Base-by-base conservation (phyloP, 2,797 vertebrate species). In the Stomatorhinus walkeri region DNA sequence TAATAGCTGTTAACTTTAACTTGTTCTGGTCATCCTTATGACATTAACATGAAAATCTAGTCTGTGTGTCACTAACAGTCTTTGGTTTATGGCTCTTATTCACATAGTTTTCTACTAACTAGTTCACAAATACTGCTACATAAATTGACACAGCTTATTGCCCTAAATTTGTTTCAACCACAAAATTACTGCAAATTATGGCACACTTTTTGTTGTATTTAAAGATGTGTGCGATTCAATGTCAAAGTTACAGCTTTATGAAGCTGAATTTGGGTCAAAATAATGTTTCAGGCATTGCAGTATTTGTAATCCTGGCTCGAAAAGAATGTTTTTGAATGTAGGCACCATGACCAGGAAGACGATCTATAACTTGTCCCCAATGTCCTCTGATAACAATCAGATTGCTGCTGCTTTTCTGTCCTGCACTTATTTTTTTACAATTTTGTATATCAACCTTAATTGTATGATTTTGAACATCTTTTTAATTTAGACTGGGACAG, bases 401-500 rank as follows among this genome's bases (percentile, higher is more conserved):
- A 12, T 19, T 3, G 0, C 51, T 49, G 12, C 84, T 24, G 49
- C 84, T 10, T 19, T 32, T 32, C 49, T 49, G 12, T 56, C 19
- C 16, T 48, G 22, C 16, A 8, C 76, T 81, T 40, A 46, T 16
- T n/a, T 72, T 72, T 16, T 72, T 14, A 81, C 46, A 19, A 81
- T 46, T 81, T 81, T 40, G n/a, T 84, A 14, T 51, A 10, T 52
- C 24, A 52, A 2, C n/a, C 46, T 32, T 49, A 85, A 85, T 28
- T 49, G 76, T 81, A 46, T n/a, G 76, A 81, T 43, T 81, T 19
- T 43, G 2, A 81, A 81, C 36, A 46, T 43, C 19, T 92, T 92
- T 89, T 91, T 91, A 90, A 91, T 95, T 95, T 95, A 98, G 97
- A 97, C 16, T 97, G 97, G 97, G 95, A 94, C 95, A 96, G 92